A percentile compares a stretch with the other conserved stretches of the same genome.
Evolutionary conservation across 2,797 vertebrate species (phyloP).

Genomic region (Sphenodon punctatus): DNA sequence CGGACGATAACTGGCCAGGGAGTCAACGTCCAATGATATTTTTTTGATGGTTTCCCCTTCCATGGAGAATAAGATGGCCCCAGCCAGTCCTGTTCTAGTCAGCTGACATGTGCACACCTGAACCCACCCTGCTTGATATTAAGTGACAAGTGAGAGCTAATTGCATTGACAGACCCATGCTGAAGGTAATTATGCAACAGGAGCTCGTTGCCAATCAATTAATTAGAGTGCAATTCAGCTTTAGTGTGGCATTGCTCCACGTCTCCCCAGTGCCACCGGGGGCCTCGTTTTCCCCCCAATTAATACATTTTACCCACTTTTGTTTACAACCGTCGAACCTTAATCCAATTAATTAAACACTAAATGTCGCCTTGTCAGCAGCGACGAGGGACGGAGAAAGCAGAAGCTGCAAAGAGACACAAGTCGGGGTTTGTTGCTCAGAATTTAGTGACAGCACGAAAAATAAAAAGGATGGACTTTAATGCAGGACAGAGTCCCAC

Average conservation of each 20-base stretch:
- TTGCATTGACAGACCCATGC: background rate
- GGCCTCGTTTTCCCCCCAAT: background rate
- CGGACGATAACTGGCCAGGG: too few species aligned
- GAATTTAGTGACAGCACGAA: too few species aligned
- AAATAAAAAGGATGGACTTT: too few species aligned
- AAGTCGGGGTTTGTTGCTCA: too few species aligned
- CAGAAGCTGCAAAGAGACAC: background rate
- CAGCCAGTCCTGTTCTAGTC: background rate
- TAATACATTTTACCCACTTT: background rate
- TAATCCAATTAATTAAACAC: slow-evolving; percentile 6
- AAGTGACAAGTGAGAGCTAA: background rate
- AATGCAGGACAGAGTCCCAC: too few species aligned
- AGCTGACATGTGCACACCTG: background rate
- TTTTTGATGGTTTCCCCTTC: too few species aligned
- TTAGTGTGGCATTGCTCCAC: background rate
- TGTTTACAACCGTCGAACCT: background rate
- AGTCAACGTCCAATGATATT: too few species aligned
- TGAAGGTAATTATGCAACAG: background rate
- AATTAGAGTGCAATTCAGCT: background rate
- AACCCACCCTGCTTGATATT: background rate
- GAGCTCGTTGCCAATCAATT: slow-evolving; percentile 2
- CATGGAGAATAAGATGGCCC: background rate
- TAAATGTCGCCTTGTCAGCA: background rate
- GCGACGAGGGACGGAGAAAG: background rate
- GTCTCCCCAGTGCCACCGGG: background rate